Conservation (phyloP, 2,797 vertebrate genomes). For the Lagodon rhomboides region DNA sequence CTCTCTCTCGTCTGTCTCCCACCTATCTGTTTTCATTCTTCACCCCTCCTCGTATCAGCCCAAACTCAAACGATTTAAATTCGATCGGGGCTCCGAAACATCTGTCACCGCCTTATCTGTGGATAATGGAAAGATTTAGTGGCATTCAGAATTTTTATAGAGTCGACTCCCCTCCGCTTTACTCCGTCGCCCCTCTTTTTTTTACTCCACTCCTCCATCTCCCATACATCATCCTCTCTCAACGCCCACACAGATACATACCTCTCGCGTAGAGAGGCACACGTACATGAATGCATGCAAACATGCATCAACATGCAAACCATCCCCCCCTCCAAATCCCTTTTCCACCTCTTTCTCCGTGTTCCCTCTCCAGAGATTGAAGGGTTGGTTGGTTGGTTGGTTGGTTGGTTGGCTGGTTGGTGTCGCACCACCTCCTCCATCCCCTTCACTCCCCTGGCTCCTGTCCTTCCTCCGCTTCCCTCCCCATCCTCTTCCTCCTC, state of each 20-base stretch:
- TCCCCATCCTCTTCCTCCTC: constrained; percentile 6
- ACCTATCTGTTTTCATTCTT: constrained; percentile 58
- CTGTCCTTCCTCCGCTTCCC: constrained; percentile 23
- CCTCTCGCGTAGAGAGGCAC: neutral
- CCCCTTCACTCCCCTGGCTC: constrained; percentile 34
- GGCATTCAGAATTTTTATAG: constrained; percentile 58
- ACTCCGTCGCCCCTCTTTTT: constrained; percentile 32
- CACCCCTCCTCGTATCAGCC: constrained; percentile 48
- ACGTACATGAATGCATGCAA: constrained; percentile 24
- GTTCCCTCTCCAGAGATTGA: constrained; percentile 38
- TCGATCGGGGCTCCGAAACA: constrained; percentile 62
- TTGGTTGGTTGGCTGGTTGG: too few relatives aligned
- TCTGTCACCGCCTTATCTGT: constrained; percentile 71
- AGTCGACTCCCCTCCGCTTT: constrained; percentile 50
- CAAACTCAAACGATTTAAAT: constrained; percentile 60
- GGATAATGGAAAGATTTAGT: constrained; percentile 74
- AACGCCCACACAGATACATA: constrained; percentile 52
- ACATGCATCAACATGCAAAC: constrained; percentile 40
- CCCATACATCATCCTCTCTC: constrained; percentile 39
- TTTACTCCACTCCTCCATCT: constrained; percentile 34
- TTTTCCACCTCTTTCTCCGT: neutral
- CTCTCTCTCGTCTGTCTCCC: constrained; percentile 41
- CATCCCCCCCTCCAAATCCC: constrained; percentile 35
- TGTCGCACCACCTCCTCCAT: constrained; percentile 31
- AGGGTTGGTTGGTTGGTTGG: neutral